Evolutionary conservation across 2,797 vertebrate species (phyloP), one percentile per base, ranked within the genome.

Genomic region (Astyanax mexicanus): DNA sequence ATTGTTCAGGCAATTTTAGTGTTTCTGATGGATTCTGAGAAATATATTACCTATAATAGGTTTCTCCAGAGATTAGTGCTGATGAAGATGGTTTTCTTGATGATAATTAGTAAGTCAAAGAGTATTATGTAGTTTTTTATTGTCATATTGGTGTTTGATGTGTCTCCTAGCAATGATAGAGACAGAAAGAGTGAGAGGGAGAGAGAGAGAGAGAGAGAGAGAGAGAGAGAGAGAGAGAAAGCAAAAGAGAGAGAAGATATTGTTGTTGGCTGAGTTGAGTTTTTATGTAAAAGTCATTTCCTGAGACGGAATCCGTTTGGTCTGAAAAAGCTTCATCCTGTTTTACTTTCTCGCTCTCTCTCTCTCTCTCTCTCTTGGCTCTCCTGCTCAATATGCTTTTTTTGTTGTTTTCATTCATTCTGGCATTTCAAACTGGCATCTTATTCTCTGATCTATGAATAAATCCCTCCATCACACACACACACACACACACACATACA

Each of bases 231-330:
- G n/a, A 23, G 49, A 3, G 7, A 52, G 19, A 9, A 45, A 49
- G 45, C n/a, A n/a, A n/a, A n/a, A 49, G n/a, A 49, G 47, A 49
- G n/a, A 49, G 8, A 49, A 6, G n/a, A 21, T 37, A 27, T 70
- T 76, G 61, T 54, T 49, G n/a, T 76, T 86, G 80, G 81, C 86
- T 19, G 45, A 4, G 40, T 38, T 15, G 80, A 45, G 72, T 81
- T 81, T 77, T 88, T 87, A 74, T 83, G 83, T 86, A 79, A 86
- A 86, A 88, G 82, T 71, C 57, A 83, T 88, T 90, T 91, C 88
- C 90, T 87, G 86, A 58, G 73, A 73, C 84, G 78, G 83, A 84
- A 86, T 74, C 12, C 54, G 71, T 80, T 77, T 74, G 80, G 82
- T 83, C 74, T 80, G 67, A 38, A 77, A 82, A 67, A 74, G 64